phyloP scores from a whole-genome alignment of 2,888 invertebrate species.

The Spilosoma lubricipeda region DNA sequence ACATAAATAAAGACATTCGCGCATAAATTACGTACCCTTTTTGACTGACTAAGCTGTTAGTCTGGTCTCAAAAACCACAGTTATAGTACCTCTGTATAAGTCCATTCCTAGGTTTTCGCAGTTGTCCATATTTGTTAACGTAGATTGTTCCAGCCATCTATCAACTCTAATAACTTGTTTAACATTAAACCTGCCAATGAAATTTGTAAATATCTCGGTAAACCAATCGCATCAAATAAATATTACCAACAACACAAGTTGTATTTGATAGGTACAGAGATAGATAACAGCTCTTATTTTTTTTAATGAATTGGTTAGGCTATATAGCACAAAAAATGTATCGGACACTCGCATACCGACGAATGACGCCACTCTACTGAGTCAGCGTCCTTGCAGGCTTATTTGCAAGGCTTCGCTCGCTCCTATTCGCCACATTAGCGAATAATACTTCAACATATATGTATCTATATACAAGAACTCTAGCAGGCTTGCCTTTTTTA shows the following conservation, averaged over 20 bases:
- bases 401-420: constrained; percentile 64
- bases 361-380: constrained; percentile 69
- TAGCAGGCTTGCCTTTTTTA: neutral
- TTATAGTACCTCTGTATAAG: neutral
- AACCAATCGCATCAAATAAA: neutral
- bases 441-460: constrained; percentile 34
- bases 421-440: constrained; percentile 52
- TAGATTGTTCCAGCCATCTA: neutral
- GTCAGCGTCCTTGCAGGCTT: constrained; percentile 64
- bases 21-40: neutral
- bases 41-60: neutral
- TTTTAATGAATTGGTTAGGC: neutral
- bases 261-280: neutral
- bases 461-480: neutral
- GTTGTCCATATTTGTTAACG: neutral
- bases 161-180: neutral
- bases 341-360: constrained; percentile 37
- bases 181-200: neutral
- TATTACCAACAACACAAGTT: neutral
- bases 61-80: neutral
- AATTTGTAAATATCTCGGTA: neutral
- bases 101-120: neutral
- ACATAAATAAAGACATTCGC: neutral
- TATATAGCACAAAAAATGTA: neutral
- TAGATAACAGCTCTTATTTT: neutral